Evolutionary conservation across 2,888 invertebrate species (phyloP), one percentile per base, ranked within the genome.

Genomic region (Congeria kusceri): DNA sequence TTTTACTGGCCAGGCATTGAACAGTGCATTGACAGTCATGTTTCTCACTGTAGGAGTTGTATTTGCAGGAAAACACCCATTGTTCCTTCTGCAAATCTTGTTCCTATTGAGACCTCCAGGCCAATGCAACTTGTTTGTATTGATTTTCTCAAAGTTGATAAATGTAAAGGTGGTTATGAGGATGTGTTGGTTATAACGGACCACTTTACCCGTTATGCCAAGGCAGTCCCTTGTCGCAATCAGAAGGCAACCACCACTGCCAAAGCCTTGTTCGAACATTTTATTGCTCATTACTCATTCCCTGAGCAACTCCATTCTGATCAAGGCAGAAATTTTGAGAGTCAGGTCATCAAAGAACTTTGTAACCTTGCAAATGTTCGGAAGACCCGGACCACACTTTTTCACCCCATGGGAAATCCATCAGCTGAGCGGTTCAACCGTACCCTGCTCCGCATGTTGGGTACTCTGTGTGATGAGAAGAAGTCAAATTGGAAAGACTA

Each of bases 361-460:
- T 69, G 72, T 29, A 15, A 25, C n/a, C 49, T 49, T 49, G 49
- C 49, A 7, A 73, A 73, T 23, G 63, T 76, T n/a, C n/a, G 63
- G 11, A 79, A 77, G 47, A 63, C 74, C 3, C 25, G 80, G 11
- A 75, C 75, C 0, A 75, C 75, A 44, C 75, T 66, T 15, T 79
- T 67, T 25, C 75, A 78, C 59, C 83, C 75, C 18, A 66, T 58
- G 56, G 80, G 80, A 0, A 80, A 78, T 63, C 77, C 69, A 1
- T 47, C 66, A 29, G 66, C 59, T 13, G 78, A 80, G 59, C 20
- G 73, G 18, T 80, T 71, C 29, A 77, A 77, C 56, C 61, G 67
- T 0, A 81, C 74, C 4, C 53, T 81, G 3, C 47, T 68, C 0
- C 59, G 56, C 20, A 73, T 77, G 74, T 47, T 77, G 5, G 70